phyloP scores from a whole-genome alignment of 2,888 invertebrate genomes.

The Catocala sponsa region DNA sequence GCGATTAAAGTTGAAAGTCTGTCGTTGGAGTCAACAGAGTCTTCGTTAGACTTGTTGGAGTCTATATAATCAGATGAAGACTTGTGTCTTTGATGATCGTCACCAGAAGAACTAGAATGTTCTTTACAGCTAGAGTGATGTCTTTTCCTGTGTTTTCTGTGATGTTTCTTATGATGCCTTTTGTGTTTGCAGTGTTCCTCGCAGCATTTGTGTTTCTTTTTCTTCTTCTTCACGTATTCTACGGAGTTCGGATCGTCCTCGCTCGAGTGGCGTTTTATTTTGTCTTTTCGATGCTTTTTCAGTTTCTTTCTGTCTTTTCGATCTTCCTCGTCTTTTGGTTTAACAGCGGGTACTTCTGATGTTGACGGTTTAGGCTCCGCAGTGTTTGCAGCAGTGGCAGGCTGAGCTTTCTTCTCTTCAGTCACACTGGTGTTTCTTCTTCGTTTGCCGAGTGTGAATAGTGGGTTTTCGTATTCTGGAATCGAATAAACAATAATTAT shows the following conservation, averaged over 20 bases:
- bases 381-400: slow-evolving; percentile 48
- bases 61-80: slow-evolving; percentile 78
- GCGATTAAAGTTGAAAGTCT: slow-evolving; percentile 74
- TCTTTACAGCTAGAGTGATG: slow-evolving; percentile 88
- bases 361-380: slow-evolving; percentile 61
- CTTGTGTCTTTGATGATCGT: slow-evolving; percentile 80
- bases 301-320: slow-evolving; percentile 89
- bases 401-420: slow-evolving; percentile 84
- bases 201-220: slow-evolving; percentile 90
- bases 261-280: slow-evolving; percentile 82
- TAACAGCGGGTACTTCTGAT: slow-evolving; percentile 40
- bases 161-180: slow-evolving; percentile 93
- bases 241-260: slow-evolving; percentile 76
- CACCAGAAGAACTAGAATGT: slow-evolving; percentile 83
- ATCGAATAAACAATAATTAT: slow-evolving; percentile 39
- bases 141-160: slow-evolving; percentile 93
- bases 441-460: slow-evolving; percentile 92
- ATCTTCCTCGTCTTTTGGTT: slow-evolving; percentile 79
- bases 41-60: slow-evolving; percentile 82
- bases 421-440: slow-evolving; percentile 91
- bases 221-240: slow-evolving; percentile 89
- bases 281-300: slow-evolving; percentile 91
- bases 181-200: slow-evolving; percentile 92
- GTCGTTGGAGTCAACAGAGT: slow-evolving; percentile 77
- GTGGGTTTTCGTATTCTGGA: slow-evolving; percentile 95